A percentile compares a stretch with the other conserved stretches of the same genome.
Conservation (phyloP, 2,888 invertebrate genomes). For the Rhopalosiphum nymphaeae region DNA sequence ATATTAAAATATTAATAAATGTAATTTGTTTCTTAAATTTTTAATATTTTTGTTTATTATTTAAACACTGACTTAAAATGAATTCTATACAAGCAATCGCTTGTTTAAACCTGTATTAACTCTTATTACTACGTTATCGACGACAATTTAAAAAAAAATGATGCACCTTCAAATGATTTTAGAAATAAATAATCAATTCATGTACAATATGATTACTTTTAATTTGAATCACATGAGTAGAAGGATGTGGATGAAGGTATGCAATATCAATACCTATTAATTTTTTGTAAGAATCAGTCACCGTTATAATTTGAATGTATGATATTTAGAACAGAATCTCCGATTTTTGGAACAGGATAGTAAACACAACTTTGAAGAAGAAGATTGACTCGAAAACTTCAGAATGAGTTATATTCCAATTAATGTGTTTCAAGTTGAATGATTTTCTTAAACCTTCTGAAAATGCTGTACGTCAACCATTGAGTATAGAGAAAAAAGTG, state of each 20-base stretch:
- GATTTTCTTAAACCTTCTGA: neutral
- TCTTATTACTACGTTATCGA: neutral
- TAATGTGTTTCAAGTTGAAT: neutral
- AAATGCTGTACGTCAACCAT: neutral
- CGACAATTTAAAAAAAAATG: conserved; percentile 28
- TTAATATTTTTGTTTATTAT: conserved; percentile 36
- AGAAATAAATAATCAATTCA: conserved; percentile 16
- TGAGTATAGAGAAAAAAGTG: neutral
- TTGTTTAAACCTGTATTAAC: neutral
- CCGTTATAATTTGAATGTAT: conserved; percentile 20
- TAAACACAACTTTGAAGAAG: conserved; percentile 14
- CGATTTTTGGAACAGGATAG: conserved; percentile 23
- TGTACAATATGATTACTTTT: neutral
- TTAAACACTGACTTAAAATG: neutral
- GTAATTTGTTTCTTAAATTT: conserved; percentile 3
- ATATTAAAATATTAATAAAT: neutral
- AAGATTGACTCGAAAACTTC: neutral
- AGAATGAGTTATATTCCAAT: neutral
- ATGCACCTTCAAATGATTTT: conserved; percentile 11
- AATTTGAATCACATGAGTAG: neutral
- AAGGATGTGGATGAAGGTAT: conserved; percentile 8
- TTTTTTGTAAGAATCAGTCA: neutral
- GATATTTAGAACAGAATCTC: conserved; percentile 23
- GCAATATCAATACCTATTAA: neutral
- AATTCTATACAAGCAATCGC: conserved; percentile 1